phyloP scores from a whole-genome alignment of 1,140 invertebrate genomes.

The Pectinophora gossypiella region DNA sequence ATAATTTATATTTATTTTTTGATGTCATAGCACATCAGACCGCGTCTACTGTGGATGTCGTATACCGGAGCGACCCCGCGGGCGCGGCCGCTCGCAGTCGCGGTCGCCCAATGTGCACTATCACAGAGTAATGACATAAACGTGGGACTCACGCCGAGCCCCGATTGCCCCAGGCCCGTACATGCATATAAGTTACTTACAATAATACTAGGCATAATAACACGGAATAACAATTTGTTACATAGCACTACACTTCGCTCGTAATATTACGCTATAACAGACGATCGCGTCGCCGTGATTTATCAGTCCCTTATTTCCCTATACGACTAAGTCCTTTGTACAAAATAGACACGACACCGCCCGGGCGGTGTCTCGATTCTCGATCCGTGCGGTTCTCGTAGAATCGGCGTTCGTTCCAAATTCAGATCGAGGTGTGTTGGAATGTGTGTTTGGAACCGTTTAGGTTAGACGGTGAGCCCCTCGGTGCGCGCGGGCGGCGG shows the following conservation, averaged over 20 bases:
- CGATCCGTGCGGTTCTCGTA: not conserved
- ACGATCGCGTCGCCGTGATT: slow-evolving; percentile 29
- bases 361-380: not conserved
- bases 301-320: slow-evolving; percentile 46
- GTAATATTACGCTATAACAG: slow-evolving; percentile 39
- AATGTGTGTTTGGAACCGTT: slow-evolving; percentile 34
- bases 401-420: slow-evolving; percentile 4
- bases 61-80: no score
- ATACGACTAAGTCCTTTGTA: slow-evolving; percentile 36
- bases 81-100: no score
- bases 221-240: slow-evolving; percentile 60
- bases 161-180: slow-evolving; percentile 70
- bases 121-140: slow-evolving; percentile 74
- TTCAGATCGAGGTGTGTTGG: slow-evolving; percentile 28
- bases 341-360: slow-evolving; percentile 43
- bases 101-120: slow-evolving; percentile 59
- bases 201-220: slow-evolving; percentile 64
- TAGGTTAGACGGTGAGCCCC: slow-evolving; percentile 55
- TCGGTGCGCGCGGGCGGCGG: slow-evolving; percentile 62
- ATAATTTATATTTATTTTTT: slow-evolving; percentile 70
- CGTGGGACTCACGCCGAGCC: slow-evolving; percentile 48
- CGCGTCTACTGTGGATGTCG: slow-evolving; percentile 16
- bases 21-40: slow-evolving; percentile 66
- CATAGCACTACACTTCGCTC: slow-evolving; percentile 55
- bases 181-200: slow-evolving; percentile 67